phyloP scores from a whole-genome alignment of 1,140 invertebrate species.

The Formica selysi region DNA sequence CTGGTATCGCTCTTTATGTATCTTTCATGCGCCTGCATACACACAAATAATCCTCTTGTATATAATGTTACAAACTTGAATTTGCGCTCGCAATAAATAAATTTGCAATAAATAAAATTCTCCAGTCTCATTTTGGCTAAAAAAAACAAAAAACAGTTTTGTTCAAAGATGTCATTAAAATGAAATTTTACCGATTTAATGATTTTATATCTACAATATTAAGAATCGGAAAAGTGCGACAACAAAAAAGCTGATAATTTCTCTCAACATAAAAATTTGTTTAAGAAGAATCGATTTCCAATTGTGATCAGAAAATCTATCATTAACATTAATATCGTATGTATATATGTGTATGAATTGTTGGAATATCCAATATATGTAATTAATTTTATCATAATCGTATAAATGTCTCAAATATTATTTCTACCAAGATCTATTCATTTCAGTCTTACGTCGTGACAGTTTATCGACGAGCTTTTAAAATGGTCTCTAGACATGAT shows the following conservation, averaged over 20 bases:
- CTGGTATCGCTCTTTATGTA: no score
- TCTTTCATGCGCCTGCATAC: no score
- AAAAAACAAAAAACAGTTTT: background rate
- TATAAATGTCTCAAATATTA: background rate
- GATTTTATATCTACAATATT: background rate
- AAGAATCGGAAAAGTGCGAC: background rate
- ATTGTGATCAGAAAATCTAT: background rate
- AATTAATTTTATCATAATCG: background rate
- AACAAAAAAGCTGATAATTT: background rate
- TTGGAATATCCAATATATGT: background rate
- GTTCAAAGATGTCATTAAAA: background rate
- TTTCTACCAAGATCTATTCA: background rate
- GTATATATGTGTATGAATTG: background rate
- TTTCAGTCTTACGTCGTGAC: background rate
- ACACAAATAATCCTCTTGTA: no score
- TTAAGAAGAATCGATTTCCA: background rate
- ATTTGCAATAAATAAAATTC: background rate
- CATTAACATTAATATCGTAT: background rate
- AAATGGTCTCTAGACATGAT: conserved; percentile 11
- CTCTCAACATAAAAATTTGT: background rate
- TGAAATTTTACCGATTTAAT: background rate
- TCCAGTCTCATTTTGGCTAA: background rate
- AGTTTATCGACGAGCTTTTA: background rate
- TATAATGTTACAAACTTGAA: no score
- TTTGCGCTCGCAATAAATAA: no score